phyloP scores from a whole-genome alignment of 37 sponge, comb jelly and placozoan genomes.

The Ianthella basta region DNA sequence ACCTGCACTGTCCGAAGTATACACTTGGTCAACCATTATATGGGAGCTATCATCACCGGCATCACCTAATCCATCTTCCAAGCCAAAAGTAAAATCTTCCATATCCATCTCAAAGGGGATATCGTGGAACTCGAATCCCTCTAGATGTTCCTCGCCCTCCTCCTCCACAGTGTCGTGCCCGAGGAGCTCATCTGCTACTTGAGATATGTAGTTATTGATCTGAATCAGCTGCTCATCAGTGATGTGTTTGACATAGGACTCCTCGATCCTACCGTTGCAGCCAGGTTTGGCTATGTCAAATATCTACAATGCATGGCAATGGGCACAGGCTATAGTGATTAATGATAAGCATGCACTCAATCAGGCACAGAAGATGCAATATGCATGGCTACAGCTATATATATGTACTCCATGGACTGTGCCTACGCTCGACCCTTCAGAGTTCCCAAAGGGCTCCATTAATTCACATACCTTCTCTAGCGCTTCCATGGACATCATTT shows the following conservation, averaged over 20 bases:
- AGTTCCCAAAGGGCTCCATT: too few relatives aligned
- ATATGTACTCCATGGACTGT: too few relatives aligned
- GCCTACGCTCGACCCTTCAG: too few relatives aligned
- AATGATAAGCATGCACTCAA: too few relatives aligned
- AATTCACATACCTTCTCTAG: background rate
- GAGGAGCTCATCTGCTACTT: background rate
- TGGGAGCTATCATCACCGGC: too few relatives aligned
- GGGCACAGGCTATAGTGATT: too few relatives aligned
- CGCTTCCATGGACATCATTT: background rate
- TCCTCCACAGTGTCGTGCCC: background rate
- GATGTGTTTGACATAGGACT: background rate
- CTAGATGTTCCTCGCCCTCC: background rate
- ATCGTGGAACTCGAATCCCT: background rate
- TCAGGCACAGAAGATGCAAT: too few relatives aligned
- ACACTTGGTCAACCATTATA: too few relatives aligned
- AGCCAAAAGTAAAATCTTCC: background rate
- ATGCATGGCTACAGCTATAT: too few relatives aligned
- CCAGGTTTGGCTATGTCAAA: slow-evolving; percentile 58
- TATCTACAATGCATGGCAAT: slow-evolving; percentile 1
- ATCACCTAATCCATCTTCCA: background rate
- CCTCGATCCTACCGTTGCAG: slow-evolving; percentile 33
- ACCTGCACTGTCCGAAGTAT: too few relatives aligned
- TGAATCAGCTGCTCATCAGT: background rate
- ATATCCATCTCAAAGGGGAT: background rate
- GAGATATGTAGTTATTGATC: background rate